Evolutionary conservation across 2,113 vertebrate genomes (phyloP).

Genomic region (Mus pahari): DNA sequence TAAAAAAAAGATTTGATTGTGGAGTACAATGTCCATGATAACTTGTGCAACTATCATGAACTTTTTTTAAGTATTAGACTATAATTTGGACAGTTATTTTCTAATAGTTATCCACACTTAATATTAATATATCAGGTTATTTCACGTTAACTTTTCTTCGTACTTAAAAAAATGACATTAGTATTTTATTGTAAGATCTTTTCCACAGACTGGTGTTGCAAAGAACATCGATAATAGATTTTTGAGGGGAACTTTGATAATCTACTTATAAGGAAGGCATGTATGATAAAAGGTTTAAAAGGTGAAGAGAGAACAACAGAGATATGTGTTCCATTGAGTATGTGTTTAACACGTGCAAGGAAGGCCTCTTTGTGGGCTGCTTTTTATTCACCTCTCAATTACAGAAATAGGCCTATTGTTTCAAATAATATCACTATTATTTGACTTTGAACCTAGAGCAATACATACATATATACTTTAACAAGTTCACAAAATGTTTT

Average conservation of each 20-base stretch:
- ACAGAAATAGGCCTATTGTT: background rate
- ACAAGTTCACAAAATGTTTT: background rate
- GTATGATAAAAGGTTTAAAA: background rate
- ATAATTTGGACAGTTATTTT: background rate
- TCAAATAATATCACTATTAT: background rate
- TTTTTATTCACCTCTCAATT: conserved; percentile 1
- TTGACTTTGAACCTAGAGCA: background rate
- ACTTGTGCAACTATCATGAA: background rate
- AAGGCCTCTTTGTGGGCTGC: background rate
- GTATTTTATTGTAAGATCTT: background rate
- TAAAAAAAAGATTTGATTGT: background rate
- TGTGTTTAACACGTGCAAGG: background rate
- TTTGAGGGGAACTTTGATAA: background rate
- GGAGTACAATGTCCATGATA: background rate
- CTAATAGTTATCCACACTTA: background rate
- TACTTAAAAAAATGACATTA: background rate
- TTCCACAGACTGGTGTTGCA: background rate
- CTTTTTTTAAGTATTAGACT: background rate
- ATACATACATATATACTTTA: background rate
- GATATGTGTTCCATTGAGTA: background rate
- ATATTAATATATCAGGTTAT: background rate
- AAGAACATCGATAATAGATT: background rate
- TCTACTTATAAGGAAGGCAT: background rate
- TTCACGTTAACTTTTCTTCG: background rate
- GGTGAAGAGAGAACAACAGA: background rate